Evolutionary conservation across 2,113 vertebrate species (phyloP), one percentile per base, ranked within the genome.

Genomic region (Myanophis thanlyinensis): DNA sequence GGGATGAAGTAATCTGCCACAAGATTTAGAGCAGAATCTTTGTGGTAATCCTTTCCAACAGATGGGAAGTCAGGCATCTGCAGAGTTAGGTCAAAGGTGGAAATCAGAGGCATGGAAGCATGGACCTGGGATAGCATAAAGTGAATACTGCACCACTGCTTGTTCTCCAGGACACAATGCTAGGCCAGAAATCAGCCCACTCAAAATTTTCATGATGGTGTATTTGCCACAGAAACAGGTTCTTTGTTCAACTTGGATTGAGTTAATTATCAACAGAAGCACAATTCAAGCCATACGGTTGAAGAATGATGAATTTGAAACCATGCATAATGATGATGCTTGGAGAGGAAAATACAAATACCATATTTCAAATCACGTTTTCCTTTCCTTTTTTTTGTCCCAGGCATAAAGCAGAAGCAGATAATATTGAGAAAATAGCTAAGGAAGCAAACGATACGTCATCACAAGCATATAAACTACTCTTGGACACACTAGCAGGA

Each of bases 371-470:
- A 56, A 89, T n/a, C 53, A 20, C 92, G 48, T 92, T 95, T 96
- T 93, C 92, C 73, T 73, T 92, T 86, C 25, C 22, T 87, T 18
- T 53, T 18, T 53, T 62, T 73, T 91, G 1, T 22, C 9, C 22
- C 93, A 99, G 99, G 88, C 99, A 99, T 96, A 99, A 98, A 94
- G 98, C 98, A 95, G 99, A 99, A 94, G 99, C 99, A 0, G 98
- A 99, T 94, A 98, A 99, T 94, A 99, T 99, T 7, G 99, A 99
- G 92, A 98, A 97, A 85, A 98, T 98, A 47, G 99, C 99, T 35
- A 98, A 98, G 91, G 98, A 99, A 73, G 99, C 99, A 93, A 99
- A 98, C 7, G 98, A 99, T 94, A 99, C 99, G 0, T 99, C 99
- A 1, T 97, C 98, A 0, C 98, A 99, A 95, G 99, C 99, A 0